A percentile compares a stretch with the other conserved stretches of the same genome.
Conservation (phyloP, 2,888 invertebrate genomes). For the Drosophila greeni region DNA sequence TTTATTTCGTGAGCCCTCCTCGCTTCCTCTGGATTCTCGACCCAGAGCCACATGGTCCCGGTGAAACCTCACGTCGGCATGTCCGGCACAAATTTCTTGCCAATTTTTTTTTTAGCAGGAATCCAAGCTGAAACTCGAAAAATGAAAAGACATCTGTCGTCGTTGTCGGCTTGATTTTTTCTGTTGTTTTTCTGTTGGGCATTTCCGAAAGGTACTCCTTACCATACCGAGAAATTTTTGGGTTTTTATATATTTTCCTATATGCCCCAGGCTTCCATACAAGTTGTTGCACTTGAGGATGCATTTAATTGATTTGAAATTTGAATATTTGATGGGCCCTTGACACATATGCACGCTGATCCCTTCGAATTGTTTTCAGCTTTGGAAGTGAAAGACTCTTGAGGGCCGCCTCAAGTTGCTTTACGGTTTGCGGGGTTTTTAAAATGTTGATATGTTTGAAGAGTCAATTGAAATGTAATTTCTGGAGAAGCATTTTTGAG, state of each 20-base stretch:
- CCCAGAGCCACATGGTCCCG: conserved; percentile 47
- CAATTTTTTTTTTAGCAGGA: conserved; percentile 20
- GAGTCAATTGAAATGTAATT: conserved; percentile 51
- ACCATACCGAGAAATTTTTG: conserved; percentile 14
- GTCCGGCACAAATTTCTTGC: conserved; percentile 52
- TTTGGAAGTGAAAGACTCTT: conserved; percentile 29
- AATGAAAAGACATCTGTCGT: conserved; percentile 48
- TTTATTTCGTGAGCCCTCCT: conserved; percentile 10
- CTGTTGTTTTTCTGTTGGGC: conserved; percentile 16
- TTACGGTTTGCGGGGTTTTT: conserved; percentile 1
- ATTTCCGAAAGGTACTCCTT: conserved; percentile 30
- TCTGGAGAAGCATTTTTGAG: conserved; percentile 28
- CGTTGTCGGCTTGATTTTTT: conserved; percentile 34
- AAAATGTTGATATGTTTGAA: conserved; percentile 22
- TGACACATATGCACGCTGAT: conserved; percentile 20
- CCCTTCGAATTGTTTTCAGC: conserved; percentile 1
- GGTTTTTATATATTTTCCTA: not conserved
- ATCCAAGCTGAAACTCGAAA: conserved; percentile 19
- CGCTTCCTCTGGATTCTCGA: conserved; percentile 38
- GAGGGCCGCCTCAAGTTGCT: conserved; percentile 13
- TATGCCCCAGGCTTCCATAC: not conserved
- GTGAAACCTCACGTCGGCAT: conserved; percentile 50
- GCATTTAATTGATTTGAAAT: conserved; percentile 36
- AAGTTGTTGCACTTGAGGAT: conserved; percentile 16
- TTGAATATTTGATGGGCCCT: conserved; percentile 40